Evolutionary conservation across 2,797 vertebrate species (phyloP).

Genomic region (Discoglossus pictus): DNA sequence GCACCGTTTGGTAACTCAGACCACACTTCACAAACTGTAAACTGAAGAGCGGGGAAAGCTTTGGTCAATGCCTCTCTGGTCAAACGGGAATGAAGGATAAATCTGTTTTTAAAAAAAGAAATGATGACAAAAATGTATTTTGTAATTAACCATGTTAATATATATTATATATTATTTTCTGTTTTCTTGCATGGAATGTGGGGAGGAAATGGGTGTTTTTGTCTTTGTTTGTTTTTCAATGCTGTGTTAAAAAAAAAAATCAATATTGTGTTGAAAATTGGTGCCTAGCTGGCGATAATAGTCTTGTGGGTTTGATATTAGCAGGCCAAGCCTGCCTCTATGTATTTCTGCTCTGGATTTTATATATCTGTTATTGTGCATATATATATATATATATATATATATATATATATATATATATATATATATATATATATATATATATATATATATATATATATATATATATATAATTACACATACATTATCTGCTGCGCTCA

Average conservation of each 20-base stretch:
- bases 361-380: conserved; percentile 49
- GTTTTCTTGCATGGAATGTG: conserved; percentile 55
- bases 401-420: conserved; percentile 26
- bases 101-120: conserved; percentile 47
- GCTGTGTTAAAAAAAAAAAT: conserved; percentile 35
- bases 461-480: conserved; percentile 35
- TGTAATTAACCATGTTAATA: conserved; percentile 71
- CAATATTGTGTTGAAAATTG: conserved; percentile 46
- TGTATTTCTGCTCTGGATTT: conserved; percentile 48
- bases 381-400: conserved; percentile 37
- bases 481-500: conserved; percentile 46
- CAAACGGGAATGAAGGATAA: conserved; percentile 32
- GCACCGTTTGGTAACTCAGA: no score
- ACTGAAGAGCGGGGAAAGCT: not conserved
- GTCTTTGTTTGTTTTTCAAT: conserved; percentile 18
- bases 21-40: no score
- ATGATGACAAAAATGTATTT: conserved; percentile 66
- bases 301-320: conserved; percentile 47
- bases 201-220: conserved; percentile 16
- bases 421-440: conserved; percentile 35
- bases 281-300: conserved; percentile 51
- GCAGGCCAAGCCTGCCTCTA: conserved; percentile 48
- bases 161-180: conserved; percentile 65
- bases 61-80: not conserved
- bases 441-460: conserved; percentile 42